phyloP scores from a whole-genome alignment of 2,113 vertebrate species.

The Mandrillus leucophaeus region DNA sequence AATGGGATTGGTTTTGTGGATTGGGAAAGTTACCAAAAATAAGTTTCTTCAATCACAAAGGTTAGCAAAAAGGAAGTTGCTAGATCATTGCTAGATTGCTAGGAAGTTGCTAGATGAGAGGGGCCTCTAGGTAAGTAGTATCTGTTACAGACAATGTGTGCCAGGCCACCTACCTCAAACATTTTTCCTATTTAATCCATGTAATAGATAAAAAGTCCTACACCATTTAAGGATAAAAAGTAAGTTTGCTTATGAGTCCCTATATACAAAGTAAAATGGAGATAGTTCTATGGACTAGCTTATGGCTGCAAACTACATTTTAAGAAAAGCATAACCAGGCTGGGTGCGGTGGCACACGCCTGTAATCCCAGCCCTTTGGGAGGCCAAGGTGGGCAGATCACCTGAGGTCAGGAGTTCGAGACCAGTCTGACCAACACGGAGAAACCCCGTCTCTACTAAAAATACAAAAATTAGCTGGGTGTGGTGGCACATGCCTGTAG shows the following conservation, averaged over 20 bases:
- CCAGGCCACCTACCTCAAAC: background rate
- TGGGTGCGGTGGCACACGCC: too few relatives aligned
- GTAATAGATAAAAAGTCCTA: background rate
- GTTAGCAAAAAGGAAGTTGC: conserved; percentile 30
- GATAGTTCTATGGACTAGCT: background rate
- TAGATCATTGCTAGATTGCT: background rate
- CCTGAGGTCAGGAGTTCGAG: too few relatives aligned
- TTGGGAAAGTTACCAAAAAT: conserved; percentile 24
- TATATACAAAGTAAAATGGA: background rate
- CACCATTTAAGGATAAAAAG: background rate
- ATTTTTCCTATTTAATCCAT: background rate
- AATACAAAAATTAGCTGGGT: too few relatives aligned
- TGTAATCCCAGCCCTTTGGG: too few relatives aligned
- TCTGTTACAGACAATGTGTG: background rate
- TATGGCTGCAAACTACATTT: background rate
- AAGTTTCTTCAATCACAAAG: background rate
- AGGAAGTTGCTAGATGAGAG: background rate
- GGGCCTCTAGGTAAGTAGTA: background rate
- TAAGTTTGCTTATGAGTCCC: background rate
- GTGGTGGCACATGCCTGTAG: too few relatives aligned
- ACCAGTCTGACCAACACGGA: too few relatives aligned
- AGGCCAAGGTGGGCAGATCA: too few relatives aligned
- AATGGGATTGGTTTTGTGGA: conserved; percentile 40
- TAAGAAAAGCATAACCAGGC: background rate
- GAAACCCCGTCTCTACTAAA: too few relatives aligned